Base-by-base conservation (phyloP, 1,140 invertebrate genomes). In the Bombus ignitus region DNA sequence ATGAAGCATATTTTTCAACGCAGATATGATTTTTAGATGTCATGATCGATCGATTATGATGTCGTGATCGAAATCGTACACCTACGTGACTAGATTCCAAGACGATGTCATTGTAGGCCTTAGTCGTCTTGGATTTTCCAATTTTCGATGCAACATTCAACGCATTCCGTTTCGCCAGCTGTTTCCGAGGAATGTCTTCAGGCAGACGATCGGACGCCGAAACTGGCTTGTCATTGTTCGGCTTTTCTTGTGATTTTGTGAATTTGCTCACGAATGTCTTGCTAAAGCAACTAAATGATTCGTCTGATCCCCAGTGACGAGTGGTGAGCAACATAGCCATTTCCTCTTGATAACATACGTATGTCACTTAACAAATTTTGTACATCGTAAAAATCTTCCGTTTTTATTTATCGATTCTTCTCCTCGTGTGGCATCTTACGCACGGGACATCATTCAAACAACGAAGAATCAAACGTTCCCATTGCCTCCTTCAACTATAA, bases 51-150 rank as follows among this genome's bases (percentile, higher is more conserved):
- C 44, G 44, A 18, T 44, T 15, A 44, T 6, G 13, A 39, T 15
- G 3, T 53, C 15, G 22, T 2, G 59, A 73, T 13, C 4, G 39
- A 53, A 75, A 9, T 59, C 12, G 47, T 57, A 32, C 5, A 57
- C 59, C 1, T 74, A 85, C 77, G 42, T 66, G 70, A 5, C 70
- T 86, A 13, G 37, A 39, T 42, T 75, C 47, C 22, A 81, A 68
- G 25, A 81, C 10, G 25, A 75, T 44, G 2, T 75, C 28, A 6
- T 42, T 10, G 18, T 37, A 35, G 2, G 18, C 22, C 53, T 32
- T 71, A 3, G 25, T 32, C 22, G 35, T 9, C 15, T 44, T 82
- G 28, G 3, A 57, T 22, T 76, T 82, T 39, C 8, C 22, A n/a
- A 25, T 59, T 72, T 37, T 73, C 39, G 53, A 22, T 2, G 22